Evolutionary conservation across 2,888 invertebrate species (phyloP), one percentile per base, ranked within the genome.

Genomic region (Fragum whitleyi): DNA sequence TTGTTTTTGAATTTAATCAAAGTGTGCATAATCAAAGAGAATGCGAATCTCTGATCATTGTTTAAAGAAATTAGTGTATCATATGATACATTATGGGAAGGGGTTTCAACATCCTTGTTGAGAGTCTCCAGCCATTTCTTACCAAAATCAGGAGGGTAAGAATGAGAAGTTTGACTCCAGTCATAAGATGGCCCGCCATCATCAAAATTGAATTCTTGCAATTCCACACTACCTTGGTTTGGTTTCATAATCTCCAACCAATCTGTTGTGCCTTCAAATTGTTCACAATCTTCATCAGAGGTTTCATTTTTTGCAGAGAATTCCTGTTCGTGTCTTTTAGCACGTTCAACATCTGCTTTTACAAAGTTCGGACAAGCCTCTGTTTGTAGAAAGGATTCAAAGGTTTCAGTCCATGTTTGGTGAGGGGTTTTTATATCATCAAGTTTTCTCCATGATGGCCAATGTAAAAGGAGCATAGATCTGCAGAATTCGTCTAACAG

Each of bases 231-330:
- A n/a, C n/a, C 26, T n/a, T 16, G 3, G 36, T 61, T 55, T 36
- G 83, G 86, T 55, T 72, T 65, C 2, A 81, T 11, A 28, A 75
- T 5, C 6, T 85, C 79, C 79, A 86, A 81, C 87, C 86, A 87
- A 19, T 86, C 59, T 79, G 67, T 9, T 83, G 69, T 14, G 47
- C 42, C 28, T 16, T 21, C 11, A 5, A 21, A 0, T 73, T 39
- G 23, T n/a, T 3, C 3, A 14, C 11, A 21, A 7, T n/a, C n/a
- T n/a, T n/a, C n/a, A n/a, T n/a, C n/a, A n/a, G n/a, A n/a, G n/a
- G n/a, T n/a, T n/a, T n/a, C n/a, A n/a, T n/a, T n/a, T n/a, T n/a
- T n/a, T n/a, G n/a, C n/a, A n/a, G n/a, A n/a, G n/a, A n/a, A n/a
- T n/a, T n/a, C 39, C 19, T 69, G 62, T 57, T 65, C 29, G 29